Conservation (phyloP, 2,888 invertebrate species). For the Ormyrus rosae region DNA sequence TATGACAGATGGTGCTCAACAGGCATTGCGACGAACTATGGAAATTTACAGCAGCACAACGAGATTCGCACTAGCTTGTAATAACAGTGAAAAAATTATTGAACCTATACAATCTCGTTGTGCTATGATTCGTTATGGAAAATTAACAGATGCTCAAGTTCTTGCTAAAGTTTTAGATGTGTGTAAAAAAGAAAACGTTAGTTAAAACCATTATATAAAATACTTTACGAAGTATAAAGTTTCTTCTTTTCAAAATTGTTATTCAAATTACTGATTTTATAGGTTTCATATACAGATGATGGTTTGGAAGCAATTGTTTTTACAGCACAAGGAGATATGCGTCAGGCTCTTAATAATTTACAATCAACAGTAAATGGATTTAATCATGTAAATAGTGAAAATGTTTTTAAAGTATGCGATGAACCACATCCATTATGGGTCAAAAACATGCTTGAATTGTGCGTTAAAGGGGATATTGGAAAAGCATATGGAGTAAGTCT, state of each 20-base stretch:
- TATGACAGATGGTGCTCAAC: conserved; percentile 99
- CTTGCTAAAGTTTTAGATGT: conserved; percentile 88
- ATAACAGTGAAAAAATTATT: conserved; percentile 98
- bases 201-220: conserved; percentile 40
- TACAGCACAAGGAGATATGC: conserved; percentile 99
- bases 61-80: conserved; percentile 97
- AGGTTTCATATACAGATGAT: conserved; percentile 90
- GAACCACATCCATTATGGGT: conserved; percentile 98
- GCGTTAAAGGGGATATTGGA: conserved; percentile 87
- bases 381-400: conserved; percentile 91
- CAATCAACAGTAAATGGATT: conserved; percentile 97
- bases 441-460: conserved; percentile 92
- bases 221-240: too few species aligned
- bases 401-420: conserved; percentile 99
- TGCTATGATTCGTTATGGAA: conserved; percentile 95
- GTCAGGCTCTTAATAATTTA: conserved; percentile 97
- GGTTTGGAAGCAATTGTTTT: conserved; percentile 97
- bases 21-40: conserved; percentile 98
- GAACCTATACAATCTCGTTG: conserved; percentile 99
- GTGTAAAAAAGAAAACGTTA: conserved; percentile 84
- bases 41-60: conserved; percentile 98
- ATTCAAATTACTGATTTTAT: conserved; percentile 36
- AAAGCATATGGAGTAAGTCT: conserved; percentile 85
- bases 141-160: conserved; percentile 93
- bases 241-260: conserved; percentile 1